A percentile compares a stretch with the other conserved stretches of the same genome.
These are phyloP conservation scores for Acrossocheilus fasciatus DNA, from an alignment of 2,797 vertebrate genomes.

Conservation along the genomic window DNA sequence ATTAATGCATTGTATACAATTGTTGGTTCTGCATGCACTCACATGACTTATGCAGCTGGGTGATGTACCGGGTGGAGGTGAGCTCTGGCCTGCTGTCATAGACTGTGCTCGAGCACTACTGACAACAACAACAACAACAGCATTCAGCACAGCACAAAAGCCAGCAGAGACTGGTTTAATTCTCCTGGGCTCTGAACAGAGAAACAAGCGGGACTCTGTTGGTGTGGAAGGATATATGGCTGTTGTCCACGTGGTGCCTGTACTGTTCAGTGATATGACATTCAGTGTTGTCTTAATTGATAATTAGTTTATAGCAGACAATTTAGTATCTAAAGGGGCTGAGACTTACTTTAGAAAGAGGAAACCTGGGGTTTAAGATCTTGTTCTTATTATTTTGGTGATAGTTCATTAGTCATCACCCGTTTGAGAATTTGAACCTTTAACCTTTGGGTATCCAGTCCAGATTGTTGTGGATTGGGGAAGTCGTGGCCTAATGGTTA, in stretches of 20 bases:
- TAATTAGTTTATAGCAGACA: not conserved
- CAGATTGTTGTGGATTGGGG: not conserved
- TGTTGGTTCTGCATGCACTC: not conserved
- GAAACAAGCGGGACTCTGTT: not conserved
- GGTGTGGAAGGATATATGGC: not conserved
- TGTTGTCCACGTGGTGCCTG: slow-evolving; percentile 8
- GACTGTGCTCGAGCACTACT: slow-evolving; percentile 62
- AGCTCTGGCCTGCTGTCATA: slow-evolving; percentile 68
- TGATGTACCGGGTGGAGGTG: slow-evolving; percentile 17
- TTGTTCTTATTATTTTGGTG: not conserved
- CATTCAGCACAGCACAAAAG: slow-evolving; percentile 76
- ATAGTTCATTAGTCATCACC: not conserved
- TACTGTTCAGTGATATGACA: slow-evolving; percentile 4
- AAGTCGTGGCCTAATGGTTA: too few relatives aligned
- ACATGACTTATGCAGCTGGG: not conserved
- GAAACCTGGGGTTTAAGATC: slow-evolving; percentile 2
- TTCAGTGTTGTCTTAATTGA: not conserved
- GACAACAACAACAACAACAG: slow-evolving; percentile 74
- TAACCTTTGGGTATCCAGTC: not conserved
- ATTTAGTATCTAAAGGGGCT: not conserved
- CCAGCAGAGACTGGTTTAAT: slow-evolving; percentile 61
- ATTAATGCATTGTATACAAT: slow-evolving; percentile 1
- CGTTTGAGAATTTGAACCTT: not conserved
- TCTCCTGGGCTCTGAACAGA: not conserved
- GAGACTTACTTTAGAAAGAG: not conserved